Conservation (phyloP, 2,113 vertebrate species). For the Ciconia boyciana region DNA sequence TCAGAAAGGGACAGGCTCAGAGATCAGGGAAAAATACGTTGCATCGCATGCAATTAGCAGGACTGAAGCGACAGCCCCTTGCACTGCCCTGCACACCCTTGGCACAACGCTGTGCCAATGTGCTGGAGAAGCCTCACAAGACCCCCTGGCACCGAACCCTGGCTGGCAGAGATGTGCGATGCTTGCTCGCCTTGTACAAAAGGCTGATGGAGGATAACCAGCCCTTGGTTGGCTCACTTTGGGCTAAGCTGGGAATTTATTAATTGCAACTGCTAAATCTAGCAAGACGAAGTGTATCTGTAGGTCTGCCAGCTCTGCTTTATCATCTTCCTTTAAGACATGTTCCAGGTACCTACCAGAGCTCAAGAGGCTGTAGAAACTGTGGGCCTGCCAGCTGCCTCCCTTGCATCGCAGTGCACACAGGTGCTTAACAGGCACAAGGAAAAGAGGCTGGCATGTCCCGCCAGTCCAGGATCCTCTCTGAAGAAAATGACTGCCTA, state of each 20-base stretch:
- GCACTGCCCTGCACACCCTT: rapidly evolving
- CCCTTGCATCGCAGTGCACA: not conserved
- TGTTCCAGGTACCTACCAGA: not conserved
- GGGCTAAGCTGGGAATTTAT: not conserved
- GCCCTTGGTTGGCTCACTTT: not conserved
- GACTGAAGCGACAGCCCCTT: not conserved
- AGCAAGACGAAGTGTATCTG: not conserved
- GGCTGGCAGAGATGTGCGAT: rapidly evolving
- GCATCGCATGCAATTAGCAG: rapidly evolving
- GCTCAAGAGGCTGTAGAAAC: not conserved
- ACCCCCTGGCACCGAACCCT: not conserved
- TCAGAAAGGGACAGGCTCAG: not conserved
- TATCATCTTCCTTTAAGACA: not conserved
- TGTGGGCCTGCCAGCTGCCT: not conserved
- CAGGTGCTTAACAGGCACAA: no score
- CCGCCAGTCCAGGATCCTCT: rapidly evolving
- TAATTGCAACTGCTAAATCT: not conserved
- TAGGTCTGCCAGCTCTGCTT: not conserved
- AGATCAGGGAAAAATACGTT: not conserved
- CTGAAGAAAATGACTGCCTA: not conserved
- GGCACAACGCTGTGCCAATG: not conserved
- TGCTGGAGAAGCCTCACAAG: not conserved
- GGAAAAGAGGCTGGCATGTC: not conserved
- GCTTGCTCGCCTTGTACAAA: not conserved
- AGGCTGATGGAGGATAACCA: not conserved